Evolutionary conservation across 92 coral and sea anemone species (phyloP).

Genomic region (Porites divaricata): DNA sequence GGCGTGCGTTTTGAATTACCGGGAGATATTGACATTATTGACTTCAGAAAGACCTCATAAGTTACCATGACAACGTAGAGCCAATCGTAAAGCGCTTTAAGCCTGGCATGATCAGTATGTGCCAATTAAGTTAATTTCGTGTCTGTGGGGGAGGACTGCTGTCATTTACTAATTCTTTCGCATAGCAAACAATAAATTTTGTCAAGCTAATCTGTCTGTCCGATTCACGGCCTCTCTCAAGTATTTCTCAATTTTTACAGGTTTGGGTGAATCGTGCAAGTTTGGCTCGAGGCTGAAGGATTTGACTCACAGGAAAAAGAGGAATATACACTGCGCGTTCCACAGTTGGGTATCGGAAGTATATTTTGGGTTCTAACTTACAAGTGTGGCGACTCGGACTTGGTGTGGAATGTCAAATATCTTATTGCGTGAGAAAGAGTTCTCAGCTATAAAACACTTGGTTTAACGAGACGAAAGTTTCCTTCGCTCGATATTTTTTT

Average conservation of each 20-base stretch:
- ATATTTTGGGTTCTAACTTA: constrained; percentile 35
- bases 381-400: constrained; percentile 35
- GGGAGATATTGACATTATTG: constrained; percentile 18
- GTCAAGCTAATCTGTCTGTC: constrained; percentile 45
- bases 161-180: constrained; percentile 61
- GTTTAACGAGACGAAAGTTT: constrained; percentile 13
- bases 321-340: constrained; percentile 19
- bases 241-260: constrained; percentile 22
- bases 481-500: constrained; percentile 26
- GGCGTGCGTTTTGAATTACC: constrained; percentile 18
- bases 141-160: constrained; percentile 75
- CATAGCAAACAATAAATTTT: constrained; percentile 71
- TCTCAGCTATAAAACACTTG: constrained; percentile 8
- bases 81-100: constrained; percentile 65
- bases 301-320: not conserved
- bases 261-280: constrained; percentile 18
- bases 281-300: not conserved
- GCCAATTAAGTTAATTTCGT: constrained; percentile 87
- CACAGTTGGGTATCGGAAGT: constrained; percentile 42
- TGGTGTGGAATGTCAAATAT: constrained; percentile 54
- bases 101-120: constrained; percentile 83
- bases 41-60: constrained; percentile 56
- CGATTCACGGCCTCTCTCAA: constrained; percentile 12
- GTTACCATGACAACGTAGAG: constrained; percentile 68
- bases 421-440: constrained; percentile 44